Evolutionary conservation across 2,888 invertebrate species (phyloP), one percentile per base, ranked within the genome.

Genomic region (Gastrophysa polygoni): DNA sequence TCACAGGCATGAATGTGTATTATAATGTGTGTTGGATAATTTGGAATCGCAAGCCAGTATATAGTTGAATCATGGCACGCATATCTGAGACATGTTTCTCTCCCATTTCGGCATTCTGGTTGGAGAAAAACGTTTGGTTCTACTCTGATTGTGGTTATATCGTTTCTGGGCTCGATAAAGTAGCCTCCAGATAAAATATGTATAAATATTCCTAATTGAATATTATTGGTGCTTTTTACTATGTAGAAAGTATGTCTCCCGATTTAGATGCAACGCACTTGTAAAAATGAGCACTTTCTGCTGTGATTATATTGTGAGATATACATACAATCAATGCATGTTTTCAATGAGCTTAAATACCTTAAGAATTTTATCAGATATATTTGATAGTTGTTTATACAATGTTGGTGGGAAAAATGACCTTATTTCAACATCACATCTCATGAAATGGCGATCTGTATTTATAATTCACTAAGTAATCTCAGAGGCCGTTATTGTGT

Each of bases 261-360:
- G 55, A 46, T 21, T 56, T 59, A 49, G 43, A 63, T 64, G 55
- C 47, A 34, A 52, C 14, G 72, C 73, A 74, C 69, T 67, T 71
- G 71, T 67, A 67, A 71, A 64, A 71, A 66, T 67, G 51, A 59
- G 72, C 73, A 73, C 75, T 69, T 67, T 68, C 71, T 61, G 72
- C 75, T 75, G 75, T 75, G 75, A 75, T 75, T 73, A 29, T 63
- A 68, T 64, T 64, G 61, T 64, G 64, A 64, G 61, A 62, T 58
- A 64, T 58, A 43, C 20, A 57, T 43, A 64, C 61, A 64, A 61
- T 61, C 51, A 63, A 57, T 60, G 54, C 63, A 60, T 60, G 57
- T 64, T 60, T 60, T 51, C 43, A 60, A 57, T 59, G 64, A 64
- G 64, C 64, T 61, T 64, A 20, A 64, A 54, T 32, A 52, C 18